Evolutionary conservation across 1,140 invertebrate genomes (phyloP).

Genomic region (Camponotus floridanus): DNA sequence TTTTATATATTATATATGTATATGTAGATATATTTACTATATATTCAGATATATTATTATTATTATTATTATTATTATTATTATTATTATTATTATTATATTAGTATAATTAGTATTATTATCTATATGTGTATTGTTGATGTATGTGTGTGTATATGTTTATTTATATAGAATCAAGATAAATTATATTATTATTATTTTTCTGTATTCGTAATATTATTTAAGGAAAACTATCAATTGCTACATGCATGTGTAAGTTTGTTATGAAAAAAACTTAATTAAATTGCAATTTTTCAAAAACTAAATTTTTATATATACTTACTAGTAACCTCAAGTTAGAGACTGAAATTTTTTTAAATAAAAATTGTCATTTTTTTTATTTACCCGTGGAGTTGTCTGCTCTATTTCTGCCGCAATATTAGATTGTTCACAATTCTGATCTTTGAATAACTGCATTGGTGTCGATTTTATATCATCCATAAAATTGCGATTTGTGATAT

Average conservation of each 20-base stretch:
- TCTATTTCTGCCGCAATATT: neutral
- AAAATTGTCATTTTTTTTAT: neutral
- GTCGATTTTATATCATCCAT: neutral
- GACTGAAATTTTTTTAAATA: neutral
- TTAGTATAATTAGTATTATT: too few relatives aligned
- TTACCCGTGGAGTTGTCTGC: neutral
- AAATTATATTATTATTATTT: too few relatives aligned
- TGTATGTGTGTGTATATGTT: neutral
- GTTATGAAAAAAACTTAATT: neutral
- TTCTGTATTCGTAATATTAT: too few relatives aligned
- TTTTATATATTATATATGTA: neutral
- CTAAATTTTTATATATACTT: neutral
- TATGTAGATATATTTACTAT: too few relatives aligned
- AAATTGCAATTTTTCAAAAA: neutral
- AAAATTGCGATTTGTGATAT: neutral
- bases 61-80: too few relatives aligned
- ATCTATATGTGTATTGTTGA: neutral
- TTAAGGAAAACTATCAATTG: too few relatives aligned
- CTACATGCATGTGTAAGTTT: too few relatives aligned
- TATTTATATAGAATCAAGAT: neutral
- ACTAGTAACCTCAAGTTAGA: neutral
- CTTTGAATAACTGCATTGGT: slow-evolving; percentile 18
- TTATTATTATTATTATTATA: too few relatives aligned
- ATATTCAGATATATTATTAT: neutral
- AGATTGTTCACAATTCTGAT: neutral